Percentiles rank a stretch among this genome's conserved stretches.
These are phyloP conservation scores for Magallana ariakensis DNA, from an alignment of 1,140 invertebrate genomes.

Conservation along the genomic window DNA sequence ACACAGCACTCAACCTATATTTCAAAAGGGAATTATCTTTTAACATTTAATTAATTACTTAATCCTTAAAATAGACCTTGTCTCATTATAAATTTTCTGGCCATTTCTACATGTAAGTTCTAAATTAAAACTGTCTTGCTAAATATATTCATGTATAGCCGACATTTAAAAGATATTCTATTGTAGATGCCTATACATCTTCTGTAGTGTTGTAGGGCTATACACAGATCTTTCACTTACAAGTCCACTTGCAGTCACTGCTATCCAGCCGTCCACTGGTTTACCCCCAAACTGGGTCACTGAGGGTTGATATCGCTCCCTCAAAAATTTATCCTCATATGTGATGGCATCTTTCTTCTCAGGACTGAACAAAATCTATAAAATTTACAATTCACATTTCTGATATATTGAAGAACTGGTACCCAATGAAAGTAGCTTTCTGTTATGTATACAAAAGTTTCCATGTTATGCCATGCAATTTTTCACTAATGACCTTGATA, in stretches of 20 bases:
- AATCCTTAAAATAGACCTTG: no score
- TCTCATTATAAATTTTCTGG: no score
- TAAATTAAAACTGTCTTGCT: no score
- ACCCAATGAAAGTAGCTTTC: no score
- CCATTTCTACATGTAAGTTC: no score
- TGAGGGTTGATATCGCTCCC: slow-evolving; percentile 87
- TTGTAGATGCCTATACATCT: no score
- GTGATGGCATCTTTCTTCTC: slow-evolving; percentile 80
- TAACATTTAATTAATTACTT: neutral
- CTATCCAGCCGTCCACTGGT: slow-evolving; percentile 88
- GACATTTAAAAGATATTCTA: no score
- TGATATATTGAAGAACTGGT: neutral
- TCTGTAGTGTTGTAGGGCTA: no score
- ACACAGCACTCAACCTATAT: slow-evolving; percentile 69
- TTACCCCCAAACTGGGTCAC: slow-evolving; percentile 92
- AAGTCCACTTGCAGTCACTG: slow-evolving; percentile 92
- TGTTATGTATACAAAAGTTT: no score
- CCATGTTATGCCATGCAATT: no score
- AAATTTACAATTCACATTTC: neutral
- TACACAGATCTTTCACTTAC: slow-evolving; percentile 76
- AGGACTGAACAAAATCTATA: slow-evolving; percentile 74
- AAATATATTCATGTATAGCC: no score
- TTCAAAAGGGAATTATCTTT: neutral
- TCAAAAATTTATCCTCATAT: slow-evolving; percentile 92
- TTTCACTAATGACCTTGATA: no score